Percentiles rank a stretch among this genome's conserved stretches.
phyloP scores from a whole-genome alignment of 2,113 vertebrate genomes.

The Hemiprocne comata region DNA sequence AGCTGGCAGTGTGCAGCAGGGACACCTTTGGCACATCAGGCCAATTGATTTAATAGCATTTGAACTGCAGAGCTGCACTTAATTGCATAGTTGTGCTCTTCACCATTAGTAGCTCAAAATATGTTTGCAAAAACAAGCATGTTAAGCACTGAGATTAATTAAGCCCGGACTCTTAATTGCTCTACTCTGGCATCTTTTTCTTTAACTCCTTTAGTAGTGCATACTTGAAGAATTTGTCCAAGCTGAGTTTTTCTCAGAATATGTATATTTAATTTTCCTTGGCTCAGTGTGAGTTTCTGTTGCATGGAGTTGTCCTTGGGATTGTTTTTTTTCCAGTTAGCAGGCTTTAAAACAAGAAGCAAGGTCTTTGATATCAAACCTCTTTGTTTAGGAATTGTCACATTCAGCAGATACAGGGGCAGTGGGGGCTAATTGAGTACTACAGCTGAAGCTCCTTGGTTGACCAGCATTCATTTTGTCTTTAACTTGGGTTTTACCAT shows the following conservation, averaged over 20 bases:
- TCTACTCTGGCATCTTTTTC: background rate
- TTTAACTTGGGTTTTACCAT: background rate
- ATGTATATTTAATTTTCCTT: background rate
- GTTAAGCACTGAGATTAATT: constrained; percentile 25
- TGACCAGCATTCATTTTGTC: background rate
- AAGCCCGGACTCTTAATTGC: constrained; percentile 26
- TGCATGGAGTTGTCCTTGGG: background rate
- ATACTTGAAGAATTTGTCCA: background rate
- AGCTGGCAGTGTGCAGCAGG: background rate
- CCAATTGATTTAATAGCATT: background rate
- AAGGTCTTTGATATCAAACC: background rate
- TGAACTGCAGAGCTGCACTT: background rate
- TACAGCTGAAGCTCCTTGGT: background rate
- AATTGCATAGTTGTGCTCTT: constrained; percentile 17
- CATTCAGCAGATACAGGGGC: background rate
- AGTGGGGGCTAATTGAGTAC: background rate
- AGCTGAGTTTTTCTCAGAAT: background rate
- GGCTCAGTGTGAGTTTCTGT: background rate
- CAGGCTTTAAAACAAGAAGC: background rate
- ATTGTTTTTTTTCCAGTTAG: background rate
- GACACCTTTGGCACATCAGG: background rate
- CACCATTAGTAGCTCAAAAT: background rate
- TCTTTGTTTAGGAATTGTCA: background rate
- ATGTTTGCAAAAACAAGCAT: background rate
- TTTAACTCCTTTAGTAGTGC: background rate